These are phyloP conservation scores for Scaptomyza pallida DNA, from an alignment of 1,140 invertebrate genomes.

Conservation along the genomic window DNA sequence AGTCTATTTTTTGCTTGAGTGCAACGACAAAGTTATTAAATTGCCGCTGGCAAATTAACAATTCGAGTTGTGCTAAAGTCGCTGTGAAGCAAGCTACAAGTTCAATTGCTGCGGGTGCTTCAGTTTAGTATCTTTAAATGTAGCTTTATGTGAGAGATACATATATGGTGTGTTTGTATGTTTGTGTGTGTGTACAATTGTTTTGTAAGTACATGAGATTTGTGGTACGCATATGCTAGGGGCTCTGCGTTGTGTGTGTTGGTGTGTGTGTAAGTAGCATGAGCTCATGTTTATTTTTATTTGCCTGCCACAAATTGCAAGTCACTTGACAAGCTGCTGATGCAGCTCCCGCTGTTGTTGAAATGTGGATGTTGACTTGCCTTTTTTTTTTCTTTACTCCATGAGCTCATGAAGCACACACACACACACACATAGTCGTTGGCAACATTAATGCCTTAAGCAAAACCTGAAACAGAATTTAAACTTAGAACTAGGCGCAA, in stretches of 20 bases:
- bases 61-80: conserved; percentile 57
- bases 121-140: conserved; percentile 44
- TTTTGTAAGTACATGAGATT: conserved; percentile 61
- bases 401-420: conserved; percentile 59
- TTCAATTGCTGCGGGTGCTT: conserved; percentile 76
- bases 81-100: conserved; percentile 35
- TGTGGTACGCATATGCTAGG: conserved; percentile 25
- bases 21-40: neutral
- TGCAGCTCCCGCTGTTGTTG: conserved; percentile 84
- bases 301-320: conserved; percentile 81
- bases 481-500: conserved; percentile 50
- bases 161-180: conserved; percentile 1
- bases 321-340: conserved; percentile 84
- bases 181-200: conserved; percentile 46
- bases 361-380: conserved; percentile 84
- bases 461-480: conserved; percentile 45
- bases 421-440: conserved; percentile 28
- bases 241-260: conserved; percentile 10
- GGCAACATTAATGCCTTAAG: conserved; percentile 24
- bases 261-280: conserved; percentile 70
- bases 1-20: no score
- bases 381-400: no score
- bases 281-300: conserved; percentile 84
- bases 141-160: conserved; percentile 1
- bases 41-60: conserved; percentile 46